Evolutionary conservation across 2,888 invertebrate species (phyloP).

Genomic region (Tetropium fuscum): DNA sequence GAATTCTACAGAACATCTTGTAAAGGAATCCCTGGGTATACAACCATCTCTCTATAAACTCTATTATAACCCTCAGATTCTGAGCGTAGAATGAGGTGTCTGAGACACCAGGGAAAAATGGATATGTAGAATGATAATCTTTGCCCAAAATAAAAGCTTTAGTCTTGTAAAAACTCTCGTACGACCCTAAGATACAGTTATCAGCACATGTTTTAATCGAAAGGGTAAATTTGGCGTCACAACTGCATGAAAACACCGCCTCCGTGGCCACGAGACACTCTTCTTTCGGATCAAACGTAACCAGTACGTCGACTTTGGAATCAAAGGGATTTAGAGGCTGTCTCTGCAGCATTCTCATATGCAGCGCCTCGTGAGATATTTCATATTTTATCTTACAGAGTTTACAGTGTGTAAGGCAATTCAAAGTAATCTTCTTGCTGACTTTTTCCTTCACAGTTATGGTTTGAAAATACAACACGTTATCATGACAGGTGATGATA

Average conservation of each 20-base stretch:
- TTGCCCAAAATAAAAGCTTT: neutral
- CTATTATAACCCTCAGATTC: conserved; percentile 51
- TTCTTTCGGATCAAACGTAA: conserved; percentile 26
- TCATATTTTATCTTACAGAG: conserved; percentile 39
- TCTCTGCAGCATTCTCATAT: neutral
- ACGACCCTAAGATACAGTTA: conserved; percentile 59
- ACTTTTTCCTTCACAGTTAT: conserved; percentile 44
- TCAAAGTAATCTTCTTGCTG: conserved; percentile 19
- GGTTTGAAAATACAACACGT: conserved; percentile 58
- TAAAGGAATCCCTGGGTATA: conserved; percentile 57
- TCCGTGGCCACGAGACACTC: conserved; percentile 37
- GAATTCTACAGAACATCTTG: conserved; percentile 53
- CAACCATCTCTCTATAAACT: conserved; percentile 63
- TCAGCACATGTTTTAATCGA: conserved; percentile 54
- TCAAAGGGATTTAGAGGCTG: neutral
- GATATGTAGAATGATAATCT: conserved; percentile 42
- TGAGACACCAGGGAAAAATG: conserved; percentile 50
- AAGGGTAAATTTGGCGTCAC: conserved; percentile 39
- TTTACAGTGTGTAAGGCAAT: conserved; percentile 28
- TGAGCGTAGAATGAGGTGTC: conserved; percentile 42
- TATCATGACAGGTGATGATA: conserved; percentile 50
- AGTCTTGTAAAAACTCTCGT: conserved; percentile 30
- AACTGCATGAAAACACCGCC: conserved; percentile 50
- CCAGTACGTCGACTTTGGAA: neutral
- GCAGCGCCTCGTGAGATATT: conserved; percentile 17